Conservation (phyloP, 92 coral and sea anemone genomes). For the Virgularia gustaviana region DNA sequence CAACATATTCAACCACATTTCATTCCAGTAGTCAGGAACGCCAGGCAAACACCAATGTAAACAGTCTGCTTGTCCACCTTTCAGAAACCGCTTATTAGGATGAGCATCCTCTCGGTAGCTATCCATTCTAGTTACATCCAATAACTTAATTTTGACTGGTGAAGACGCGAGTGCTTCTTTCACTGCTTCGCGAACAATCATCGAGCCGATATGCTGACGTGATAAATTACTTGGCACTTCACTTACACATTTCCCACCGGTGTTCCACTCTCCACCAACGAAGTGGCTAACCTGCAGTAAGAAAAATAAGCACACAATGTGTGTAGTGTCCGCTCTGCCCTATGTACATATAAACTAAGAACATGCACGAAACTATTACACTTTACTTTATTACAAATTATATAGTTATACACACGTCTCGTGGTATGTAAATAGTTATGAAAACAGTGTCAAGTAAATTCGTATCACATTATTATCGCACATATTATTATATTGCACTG, state of each 20-base stretch:
- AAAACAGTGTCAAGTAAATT: no score
- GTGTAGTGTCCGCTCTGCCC: no score
- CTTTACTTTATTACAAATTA: no score
- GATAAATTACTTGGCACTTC: slow-evolving; percentile 14
- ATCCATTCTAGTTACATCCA: slow-evolving; percentile 28
- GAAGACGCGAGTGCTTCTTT: neutral
- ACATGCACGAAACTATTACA: no score
- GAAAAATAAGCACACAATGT: no score
- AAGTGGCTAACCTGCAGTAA: slow-evolving; percentile 44
- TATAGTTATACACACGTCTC: no score
- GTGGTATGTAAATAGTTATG: no score
- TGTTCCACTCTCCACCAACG: slow-evolving; percentile 38
- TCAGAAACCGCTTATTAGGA: slow-evolving; percentile 9
- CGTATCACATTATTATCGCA: no score
- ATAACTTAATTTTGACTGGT: neutral
- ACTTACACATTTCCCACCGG: slow-evolving; percentile 24
- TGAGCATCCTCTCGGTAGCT: slow-evolving; percentile 37
- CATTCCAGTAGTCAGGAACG: slow-evolving; percentile 25
- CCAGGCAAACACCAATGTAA: slow-evolving; percentile 24
- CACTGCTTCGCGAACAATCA: slow-evolving; percentile 14
- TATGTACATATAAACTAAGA: no score
- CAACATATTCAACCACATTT: slow-evolving; percentile 19
- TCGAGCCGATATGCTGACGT: slow-evolving; percentile 14
- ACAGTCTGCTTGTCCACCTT: neutral
- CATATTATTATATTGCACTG: no score